These are phyloP conservation scores for Pogonophryne albipinna DNA, from an alignment of 2,797 vertebrate genomes.

Conservation along the genomic window DNA sequence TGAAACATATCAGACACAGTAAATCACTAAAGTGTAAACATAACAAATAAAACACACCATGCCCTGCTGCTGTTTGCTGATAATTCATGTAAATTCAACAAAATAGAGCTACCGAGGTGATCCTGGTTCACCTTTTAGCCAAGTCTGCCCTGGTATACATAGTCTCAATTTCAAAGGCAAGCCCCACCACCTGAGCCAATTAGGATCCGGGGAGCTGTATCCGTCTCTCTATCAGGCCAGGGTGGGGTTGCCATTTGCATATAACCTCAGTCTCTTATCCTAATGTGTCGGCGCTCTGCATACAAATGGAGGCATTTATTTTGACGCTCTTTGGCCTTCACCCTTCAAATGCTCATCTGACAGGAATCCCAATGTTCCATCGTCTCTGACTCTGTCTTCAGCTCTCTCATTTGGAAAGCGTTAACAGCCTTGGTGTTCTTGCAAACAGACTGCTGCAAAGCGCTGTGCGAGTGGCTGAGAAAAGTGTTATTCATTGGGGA, in stretches of 20 bases:
- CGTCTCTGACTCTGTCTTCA: slow-evolving; percentile 67
- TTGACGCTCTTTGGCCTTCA: slow-evolving; percentile 77
- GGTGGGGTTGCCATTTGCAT: slow-evolving; percentile 86
- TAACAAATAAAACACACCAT: slow-evolving; percentile 22
- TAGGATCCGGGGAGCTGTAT: slow-evolving; percentile 69
- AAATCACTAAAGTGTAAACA: slow-evolving; percentile 19
- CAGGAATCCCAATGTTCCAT: slow-evolving; percentile 83
- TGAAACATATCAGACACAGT: neutral
- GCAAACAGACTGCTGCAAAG: slow-evolving; percentile 59
- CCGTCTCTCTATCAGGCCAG: slow-evolving; percentile 69
- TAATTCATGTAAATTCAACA: slow-evolving; percentile 71
- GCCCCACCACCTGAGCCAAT: slow-evolving; percentile 84
- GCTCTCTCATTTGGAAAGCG: slow-evolving; percentile 70
- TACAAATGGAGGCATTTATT: slow-evolving; percentile 88
- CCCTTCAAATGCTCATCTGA: slow-evolving; percentile 81
- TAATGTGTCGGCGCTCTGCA: slow-evolving; percentile 84
- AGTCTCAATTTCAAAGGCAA: slow-evolving; percentile 86
- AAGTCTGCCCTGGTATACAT: slow-evolving; percentile 72
- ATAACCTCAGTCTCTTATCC: slow-evolving; percentile 84
- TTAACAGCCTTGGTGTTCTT: slow-evolving; percentile 54
- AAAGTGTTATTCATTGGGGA: slow-evolving; percentile 48
- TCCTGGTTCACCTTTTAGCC: slow-evolving; percentile 78
- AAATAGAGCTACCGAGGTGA: slow-evolving; percentile 46
- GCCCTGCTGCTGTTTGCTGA: slow-evolving; percentile 33
- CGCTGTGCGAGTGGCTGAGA: slow-evolving; percentile 26